Percentiles rank a stretch among this genome's conserved stretches.
These are phyloP conservation scores for Lepetodrilus schrolli DNA, from an alignment of 2,888 invertebrate species.

Conservation along the genomic window DNA sequence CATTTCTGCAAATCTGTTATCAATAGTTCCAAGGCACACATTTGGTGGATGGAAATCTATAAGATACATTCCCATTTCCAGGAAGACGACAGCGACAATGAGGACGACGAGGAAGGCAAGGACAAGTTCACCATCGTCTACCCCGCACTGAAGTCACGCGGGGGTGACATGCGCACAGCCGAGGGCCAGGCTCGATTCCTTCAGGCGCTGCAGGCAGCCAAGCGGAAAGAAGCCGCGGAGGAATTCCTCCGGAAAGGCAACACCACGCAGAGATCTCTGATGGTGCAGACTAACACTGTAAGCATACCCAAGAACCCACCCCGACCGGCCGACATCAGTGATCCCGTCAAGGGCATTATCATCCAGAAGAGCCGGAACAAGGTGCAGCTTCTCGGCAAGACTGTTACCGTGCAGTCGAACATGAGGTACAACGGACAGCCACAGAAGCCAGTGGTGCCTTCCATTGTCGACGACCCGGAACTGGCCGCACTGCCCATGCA, in stretches of 20 bases:
- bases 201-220: slow-evolving; percentile 7
- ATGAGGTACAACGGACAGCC: slow-evolving; percentile 9
- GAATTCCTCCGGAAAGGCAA: neutral
- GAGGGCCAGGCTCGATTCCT: slow-evolving; percentile 23
- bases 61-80: no score
- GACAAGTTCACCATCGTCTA: neutral
- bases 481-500: slow-evolving; percentile 17
- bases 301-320: neutral
- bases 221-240: slow-evolving; percentile 10
- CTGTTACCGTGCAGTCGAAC: neutral
- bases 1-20: no score
- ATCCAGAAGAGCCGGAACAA: slow-evolving; percentile 1
- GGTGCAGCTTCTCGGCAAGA: neutral
- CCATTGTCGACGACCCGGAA: slow-evolving; percentile 10
- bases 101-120: no score
- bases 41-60: no score
- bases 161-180: slow-evolving; percentile 11
- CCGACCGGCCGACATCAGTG: neutral
- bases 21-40: no score
- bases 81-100: no score
- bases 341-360: slow-evolving; percentile 5
- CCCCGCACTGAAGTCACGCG: slow-evolving; percentile 6
- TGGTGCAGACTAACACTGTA: slow-evolving; percentile 14
- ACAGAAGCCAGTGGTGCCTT: neutral
- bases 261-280: neutral